phyloP scores from a whole-genome alignment of 2,888 invertebrate genomes.

The Aradus depressus region DNA sequence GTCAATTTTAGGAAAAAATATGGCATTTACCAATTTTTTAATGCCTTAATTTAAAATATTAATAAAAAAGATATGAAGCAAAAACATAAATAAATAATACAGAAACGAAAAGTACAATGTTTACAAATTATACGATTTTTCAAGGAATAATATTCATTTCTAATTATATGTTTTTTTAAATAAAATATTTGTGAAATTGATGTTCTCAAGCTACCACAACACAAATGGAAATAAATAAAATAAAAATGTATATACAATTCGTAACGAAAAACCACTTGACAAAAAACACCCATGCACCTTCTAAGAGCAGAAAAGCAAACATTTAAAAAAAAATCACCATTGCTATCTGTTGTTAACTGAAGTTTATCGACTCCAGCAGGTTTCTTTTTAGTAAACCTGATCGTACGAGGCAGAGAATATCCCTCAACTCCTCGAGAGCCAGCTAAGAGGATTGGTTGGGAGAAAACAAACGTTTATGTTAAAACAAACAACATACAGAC shows the following conservation, averaged over 20 bases:
- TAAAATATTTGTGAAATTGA: neutral
- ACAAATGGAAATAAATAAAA: neutral
- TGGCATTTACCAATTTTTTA: too few relatives aligned
- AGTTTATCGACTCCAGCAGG: constrained; percentile 24
- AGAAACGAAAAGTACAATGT: too few relatives aligned
- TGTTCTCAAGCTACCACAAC: neutral
- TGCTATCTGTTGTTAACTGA: constrained; percentile 25
- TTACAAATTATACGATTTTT: too few relatives aligned
- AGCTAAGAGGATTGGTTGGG: constrained; percentile 8
- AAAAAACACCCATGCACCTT: too few relatives aligned
- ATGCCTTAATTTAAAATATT: too few relatives aligned
- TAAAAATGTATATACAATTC: neutral
- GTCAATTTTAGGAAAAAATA: too few relatives aligned
- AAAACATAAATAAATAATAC: too few relatives aligned
- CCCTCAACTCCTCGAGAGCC: constrained; percentile 17
- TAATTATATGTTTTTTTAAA: too few relatives aligned
- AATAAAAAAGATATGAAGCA: too few relatives aligned
- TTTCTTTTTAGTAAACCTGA: constrained; percentile 23
- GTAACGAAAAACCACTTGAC: neutral
- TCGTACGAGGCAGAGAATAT: constrained; percentile 15
- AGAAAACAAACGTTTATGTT: neutral
- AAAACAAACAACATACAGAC: constrained; percentile 2
- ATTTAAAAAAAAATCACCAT: constrained; percentile 21
- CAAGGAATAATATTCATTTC: too few relatives aligned
- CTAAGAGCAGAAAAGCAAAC: neutral